Evolutionary conservation across 2,888 invertebrate species (phyloP), one percentile per base, ranked within the genome.

Genomic region (Leptinotarsa tumamoca): DNA sequence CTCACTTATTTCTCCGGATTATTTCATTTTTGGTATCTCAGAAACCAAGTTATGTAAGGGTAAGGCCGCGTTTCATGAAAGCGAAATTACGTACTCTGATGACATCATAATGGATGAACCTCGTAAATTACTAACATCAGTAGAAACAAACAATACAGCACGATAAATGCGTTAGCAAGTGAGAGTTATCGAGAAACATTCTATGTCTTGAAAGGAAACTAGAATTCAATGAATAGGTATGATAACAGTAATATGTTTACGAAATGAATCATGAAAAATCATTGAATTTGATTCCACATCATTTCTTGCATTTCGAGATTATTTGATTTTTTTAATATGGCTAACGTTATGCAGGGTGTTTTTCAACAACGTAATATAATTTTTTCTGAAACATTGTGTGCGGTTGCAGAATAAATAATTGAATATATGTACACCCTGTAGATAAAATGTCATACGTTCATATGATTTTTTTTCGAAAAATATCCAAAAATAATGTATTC

Each of bases 21-120:
- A 52, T 17, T 52, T 52, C 0, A 52, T 52, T 15, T 52, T 15
- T n/a, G 17, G n/a, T 15, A 15, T 52, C 5, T 18, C 56, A 21
- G 56, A 58, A 58, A 58, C 18, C 56, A 58, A 58, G 56, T 58
- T 2, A 52, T 18, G 4, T n/a, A 18, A 58, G 18, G 18, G 4
- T n/a, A 18, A 58, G 18, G 18, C 18, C 21, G 18, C 17, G 56
- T 58, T 58, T 21, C 13, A n/a, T n/a, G 0, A 17, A n/a, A 52
- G 13, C 21, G 56, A 58, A 58, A 58, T 58, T 13, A 58, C 56
- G 21, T 58, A 58, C 10, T 13, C 13, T 58, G 56, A 58, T 21
- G 56, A 58, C 21, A 58, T 58, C 21, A 58, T 58, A 58, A 58
- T 58, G 56, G 56, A 58, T 58, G 21, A 21, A 58, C 23, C 58